These are phyloP conservation scores for Nothobranchius furzeri DNA, from an alignment of 2,113 vertebrate species.

Conservation along the genomic window DNA sequence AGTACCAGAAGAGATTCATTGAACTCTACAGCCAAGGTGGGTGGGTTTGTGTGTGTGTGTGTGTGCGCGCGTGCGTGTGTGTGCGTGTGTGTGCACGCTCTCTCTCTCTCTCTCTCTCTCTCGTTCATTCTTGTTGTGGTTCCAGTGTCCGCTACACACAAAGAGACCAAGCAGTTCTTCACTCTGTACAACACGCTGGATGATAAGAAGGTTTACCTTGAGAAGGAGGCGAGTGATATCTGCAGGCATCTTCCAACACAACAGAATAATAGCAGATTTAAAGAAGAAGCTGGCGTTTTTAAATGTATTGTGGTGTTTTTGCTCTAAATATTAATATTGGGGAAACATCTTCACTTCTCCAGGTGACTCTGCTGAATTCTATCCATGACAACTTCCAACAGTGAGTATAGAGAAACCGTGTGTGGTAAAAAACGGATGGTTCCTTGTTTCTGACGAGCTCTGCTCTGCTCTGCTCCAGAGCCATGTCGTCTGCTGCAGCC, in stretches of 20 bases:
- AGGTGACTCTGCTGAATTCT: slow-evolving; percentile 97
- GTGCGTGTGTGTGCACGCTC: neutral
- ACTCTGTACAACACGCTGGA: slow-evolving; percentile 97
- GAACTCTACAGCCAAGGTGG: slow-evolving; percentile 95
- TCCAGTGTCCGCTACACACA: slow-evolving; percentile 95
- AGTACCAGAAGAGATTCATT: slow-evolving; percentile 99
- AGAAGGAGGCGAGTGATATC: slow-evolving; percentile 88
- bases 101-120: no score
- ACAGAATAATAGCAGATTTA: no score
- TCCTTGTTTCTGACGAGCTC: neutral
- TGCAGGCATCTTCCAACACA: neutral
- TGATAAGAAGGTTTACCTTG: slow-evolving; percentile 97
- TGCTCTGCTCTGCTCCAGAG: slow-evolving; percentile 72
- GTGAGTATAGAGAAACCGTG: slow-evolving; percentile 75
- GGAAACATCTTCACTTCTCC: neutral
- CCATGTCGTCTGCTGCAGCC: slow-evolving; percentile 91
- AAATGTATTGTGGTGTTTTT: no score
- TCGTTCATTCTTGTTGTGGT: slow-evolving; percentile 8
- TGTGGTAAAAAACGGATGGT: no score
- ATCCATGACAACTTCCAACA: slow-evolving; percentile 98
- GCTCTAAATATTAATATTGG: no score
- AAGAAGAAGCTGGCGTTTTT: no score
- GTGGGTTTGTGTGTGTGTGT: neutral
- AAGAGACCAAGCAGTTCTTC: slow-evolving; percentile 99
- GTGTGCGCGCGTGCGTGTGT: no score